Evolutionary conservation across 2,113 vertebrate species (phyloP).

Genomic region (Psephotus haematonotus): DNA sequence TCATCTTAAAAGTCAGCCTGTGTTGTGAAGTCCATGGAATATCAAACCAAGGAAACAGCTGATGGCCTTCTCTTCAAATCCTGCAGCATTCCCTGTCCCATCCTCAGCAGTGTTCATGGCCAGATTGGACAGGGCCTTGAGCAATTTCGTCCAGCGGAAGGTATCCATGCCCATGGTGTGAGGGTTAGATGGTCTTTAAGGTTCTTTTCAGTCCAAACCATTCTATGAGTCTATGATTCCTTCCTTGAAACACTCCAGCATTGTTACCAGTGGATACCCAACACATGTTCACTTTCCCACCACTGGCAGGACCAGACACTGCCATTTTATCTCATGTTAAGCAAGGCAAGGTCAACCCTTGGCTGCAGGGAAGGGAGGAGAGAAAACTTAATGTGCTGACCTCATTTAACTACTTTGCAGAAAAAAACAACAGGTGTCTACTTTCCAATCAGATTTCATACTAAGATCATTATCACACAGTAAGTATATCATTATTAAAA

Average conservation of each 20-base stretch:
- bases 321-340: slow-evolving; percentile 19
- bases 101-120: background rate
- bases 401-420: slow-evolving; percentile 41
- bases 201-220: background rate
- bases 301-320: background rate
- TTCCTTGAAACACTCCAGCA: background rate
- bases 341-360: slow-evolving; percentile 11
- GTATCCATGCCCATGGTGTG: background rate
- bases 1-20: background rate
- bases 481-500: slow-evolving; percentile 38
- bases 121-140: background rate
- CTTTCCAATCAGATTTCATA: slow-evolving; percentile 56
- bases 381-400: slow-evolving; percentile 47
- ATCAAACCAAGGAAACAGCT: background rate
- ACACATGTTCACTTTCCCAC: background rate
- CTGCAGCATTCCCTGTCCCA: background rate
- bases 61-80: background rate
- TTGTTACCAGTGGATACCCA: background rate
- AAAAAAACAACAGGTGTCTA: slow-evolving; percentile 45
- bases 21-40: background rate
- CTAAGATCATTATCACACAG: slow-evolving; percentile 23
- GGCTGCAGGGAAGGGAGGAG: slow-evolving; percentile 39
- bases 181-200: background rate
- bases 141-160: background rate
- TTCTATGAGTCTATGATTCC: background rate